A percentile compares a stretch with the other conserved stretches of the same genome.
These are phyloP conservation scores for Ancistrus triradiatus DNA, from an alignment of 2,113 vertebrate genomes.

Conservation along the genomic window DNA sequence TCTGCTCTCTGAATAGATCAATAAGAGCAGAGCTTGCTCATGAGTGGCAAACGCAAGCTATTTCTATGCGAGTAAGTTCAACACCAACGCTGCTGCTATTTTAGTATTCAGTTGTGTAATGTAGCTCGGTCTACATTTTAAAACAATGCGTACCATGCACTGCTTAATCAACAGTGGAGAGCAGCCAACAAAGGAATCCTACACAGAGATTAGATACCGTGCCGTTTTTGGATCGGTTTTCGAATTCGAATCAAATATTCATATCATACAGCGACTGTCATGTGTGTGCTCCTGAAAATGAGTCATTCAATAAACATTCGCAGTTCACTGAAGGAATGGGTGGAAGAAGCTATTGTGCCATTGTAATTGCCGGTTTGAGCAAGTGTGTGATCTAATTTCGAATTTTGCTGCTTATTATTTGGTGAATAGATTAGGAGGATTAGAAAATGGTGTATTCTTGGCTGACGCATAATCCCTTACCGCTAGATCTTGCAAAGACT, in stretches of 20 bases:
- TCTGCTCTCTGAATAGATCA: not conserved
- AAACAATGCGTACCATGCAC: slow-evolving; percentile 42
- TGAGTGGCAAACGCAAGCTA: slow-evolving; percentile 16
- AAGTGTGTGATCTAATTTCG: slow-evolving; percentile 29
- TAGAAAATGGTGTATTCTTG: slow-evolving; percentile 8
- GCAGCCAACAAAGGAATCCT: slow-evolving; percentile 20
- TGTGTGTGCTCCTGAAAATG: slow-evolving; percentile 23
- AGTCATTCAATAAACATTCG: slow-evolving; percentile 24
- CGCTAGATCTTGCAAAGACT: not conserved
- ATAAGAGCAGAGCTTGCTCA: slow-evolving; percentile 25
- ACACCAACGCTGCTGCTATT: slow-evolving; percentile 40
- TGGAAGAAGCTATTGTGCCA: not conserved
- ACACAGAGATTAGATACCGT: slow-evolving; percentile 18
- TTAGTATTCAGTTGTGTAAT: slow-evolving; percentile 40
- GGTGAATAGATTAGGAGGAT: slow-evolving; percentile 23
- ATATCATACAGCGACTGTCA: slow-evolving; percentile 16
- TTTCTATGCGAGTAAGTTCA: slow-evolving; percentile 28
- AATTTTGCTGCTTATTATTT: slow-evolving; percentile 23
- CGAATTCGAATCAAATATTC: not conserved
- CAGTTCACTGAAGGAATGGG: not conserved
- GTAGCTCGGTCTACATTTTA: slow-evolving; percentile 42
- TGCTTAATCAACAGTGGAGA: slow-evolving; percentile 31
- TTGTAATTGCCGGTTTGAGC: slow-evolving; percentile 25
- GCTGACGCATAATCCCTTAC: not conserved
- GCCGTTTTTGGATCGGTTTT: slow-evolving; percentile 15